Base-by-base conservation (phyloP, 2,113 vertebrate species). In the Laterallus jamaicensis region DNA sequence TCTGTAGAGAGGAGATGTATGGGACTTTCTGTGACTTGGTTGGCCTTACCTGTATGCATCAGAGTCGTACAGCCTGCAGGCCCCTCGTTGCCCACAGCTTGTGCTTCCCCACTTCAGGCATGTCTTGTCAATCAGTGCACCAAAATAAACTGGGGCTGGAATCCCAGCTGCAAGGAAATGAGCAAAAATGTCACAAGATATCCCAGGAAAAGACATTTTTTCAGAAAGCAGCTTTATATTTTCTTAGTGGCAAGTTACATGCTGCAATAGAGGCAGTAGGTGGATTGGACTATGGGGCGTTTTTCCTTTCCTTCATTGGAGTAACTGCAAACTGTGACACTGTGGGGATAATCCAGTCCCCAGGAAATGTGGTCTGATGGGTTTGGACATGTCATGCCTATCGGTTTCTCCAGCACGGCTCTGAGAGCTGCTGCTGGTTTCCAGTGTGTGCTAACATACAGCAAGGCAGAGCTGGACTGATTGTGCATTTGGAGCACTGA, bases 41-140 rank as follows among this genome's bases (percentile, higher is more conserved):
- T 47, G 39, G 9, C 92, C 88, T 97, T 97, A 99, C 99, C 99
- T 99, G 97, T 98, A 98, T 20, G 98, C 82, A 3, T 24, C 29
- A 19, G 98, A 97, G 92, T 99, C 96, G 7, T 99, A 99, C 14
- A 99, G 47, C 60, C 99, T 98, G 81, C 99, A 99, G 4, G 98
- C 97, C 3, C 99, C 99, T 71, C 39, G 93, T 10, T 94, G 96
- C 1, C 99, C 98, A 52, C 98, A 99, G 44, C 83, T 96, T 26
- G 94, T 98, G 29, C 97, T 84, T 2, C 98, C 98, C 99, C 99
- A 99, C 88, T 98, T 99, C 86, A 99, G 82, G 95, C 99, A 99
- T 0, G 98, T 97, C 76, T 24, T 98, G 91, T 99, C 99, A 2
- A 99, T 99, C 37, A 99, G 54, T 13, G 98, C 98, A 5, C 99